Evolutionary conservation across 1,140 invertebrate species (phyloP).

Genomic region (Lethrus apterus): DNA sequence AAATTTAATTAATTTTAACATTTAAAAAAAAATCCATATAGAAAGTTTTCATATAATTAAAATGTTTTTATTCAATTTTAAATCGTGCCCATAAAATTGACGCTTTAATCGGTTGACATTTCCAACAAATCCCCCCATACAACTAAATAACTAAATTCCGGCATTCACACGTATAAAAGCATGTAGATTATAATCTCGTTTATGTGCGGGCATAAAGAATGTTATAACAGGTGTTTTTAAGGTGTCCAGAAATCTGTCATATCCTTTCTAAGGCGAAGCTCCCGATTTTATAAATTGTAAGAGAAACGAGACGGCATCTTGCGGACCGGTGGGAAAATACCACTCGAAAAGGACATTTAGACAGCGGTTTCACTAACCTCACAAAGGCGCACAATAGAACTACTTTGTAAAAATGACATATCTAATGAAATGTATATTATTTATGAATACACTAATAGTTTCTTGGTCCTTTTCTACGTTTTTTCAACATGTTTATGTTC

Average conservation of each 20-base stretch:
- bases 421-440: slow-evolving; percentile 34
- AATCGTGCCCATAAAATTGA: slow-evolving; percentile 10
- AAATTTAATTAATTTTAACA: too few species aligned
- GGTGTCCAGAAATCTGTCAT: slow-evolving; percentile 10
- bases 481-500: too few species aligned
- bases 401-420: slow-evolving; percentile 32
- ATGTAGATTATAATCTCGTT: slow-evolving; percentile 14
- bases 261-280: background rate
- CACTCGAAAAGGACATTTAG: too few species aligned
- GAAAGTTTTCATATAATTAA: too few species aligned
- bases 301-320: background rate
- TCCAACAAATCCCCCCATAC: too few species aligned
- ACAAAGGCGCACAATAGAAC: slow-evolving; percentile 25
- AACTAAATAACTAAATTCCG: background rate
- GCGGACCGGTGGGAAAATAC: too few species aligned
- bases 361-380: too few species aligned
- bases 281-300: background rate
- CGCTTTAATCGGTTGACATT: slow-evolving; percentile 13
- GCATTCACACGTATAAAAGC: slow-evolving; percentile 1
- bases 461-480: background rate
- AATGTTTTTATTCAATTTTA: too few species aligned
- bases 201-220: slow-evolving; percentile 4
- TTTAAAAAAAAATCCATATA: too few species aligned
- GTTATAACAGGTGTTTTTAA: slow-evolving; percentile 10
- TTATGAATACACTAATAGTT: slow-evolving; percentile 23